Percentiles rank a stretch among this genome's conserved stretches.
Evolutionary conservation across 1,140 invertebrate species (phyloP).

Genomic region (Drosophila repleta): DNA sequence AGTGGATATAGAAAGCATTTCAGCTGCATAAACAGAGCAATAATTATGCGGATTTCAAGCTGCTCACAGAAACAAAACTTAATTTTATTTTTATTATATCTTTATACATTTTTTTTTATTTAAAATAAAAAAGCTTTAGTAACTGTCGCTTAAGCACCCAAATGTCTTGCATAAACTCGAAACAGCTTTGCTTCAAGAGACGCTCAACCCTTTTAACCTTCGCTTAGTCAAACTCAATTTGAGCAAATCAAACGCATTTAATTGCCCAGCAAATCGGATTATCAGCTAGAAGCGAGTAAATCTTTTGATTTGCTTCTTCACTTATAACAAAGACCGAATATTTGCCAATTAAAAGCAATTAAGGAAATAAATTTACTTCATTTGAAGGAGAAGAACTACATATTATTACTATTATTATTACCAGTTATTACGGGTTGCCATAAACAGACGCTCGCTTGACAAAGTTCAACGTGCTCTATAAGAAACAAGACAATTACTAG

Average conservation of each 20-base stretch:
- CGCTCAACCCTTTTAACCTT: neutral
- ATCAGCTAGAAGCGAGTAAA: conserved; percentile 4
- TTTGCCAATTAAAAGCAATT: conserved; percentile 9
- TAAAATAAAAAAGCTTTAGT: too few relatives aligned
- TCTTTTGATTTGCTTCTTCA: conserved; percentile 4
- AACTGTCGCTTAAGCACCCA: too few relatives aligned
- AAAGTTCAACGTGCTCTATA: conserved; percentile 19
- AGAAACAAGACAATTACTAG: conserved; percentile 24
- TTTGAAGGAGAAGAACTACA: neutral
- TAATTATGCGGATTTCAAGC: too few relatives aligned
- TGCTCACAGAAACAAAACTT: too few relatives aligned
- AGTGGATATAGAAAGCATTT: neutral
- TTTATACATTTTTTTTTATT: too few relatives aligned
- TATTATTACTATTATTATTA: conserved; percentile 5
- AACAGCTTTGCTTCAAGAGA: neutral
- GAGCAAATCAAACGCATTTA: neutral
- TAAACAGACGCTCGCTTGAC: neutral
- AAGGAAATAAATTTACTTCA: neutral
- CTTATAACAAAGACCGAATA: neutral
- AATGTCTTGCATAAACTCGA: neutral
- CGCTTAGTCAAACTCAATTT: neutral
- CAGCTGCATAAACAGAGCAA: neutral
- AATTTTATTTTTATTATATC: too few relatives aligned
- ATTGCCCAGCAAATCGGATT: conserved; percentile 16
- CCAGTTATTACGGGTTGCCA: neutral